A percentile compares a stretch with the other conserved stretches of the same genome.
Evolutionary conservation across 2,113 vertebrate species (phyloP).

Genomic region (Microcebus griseorufus): DNA sequence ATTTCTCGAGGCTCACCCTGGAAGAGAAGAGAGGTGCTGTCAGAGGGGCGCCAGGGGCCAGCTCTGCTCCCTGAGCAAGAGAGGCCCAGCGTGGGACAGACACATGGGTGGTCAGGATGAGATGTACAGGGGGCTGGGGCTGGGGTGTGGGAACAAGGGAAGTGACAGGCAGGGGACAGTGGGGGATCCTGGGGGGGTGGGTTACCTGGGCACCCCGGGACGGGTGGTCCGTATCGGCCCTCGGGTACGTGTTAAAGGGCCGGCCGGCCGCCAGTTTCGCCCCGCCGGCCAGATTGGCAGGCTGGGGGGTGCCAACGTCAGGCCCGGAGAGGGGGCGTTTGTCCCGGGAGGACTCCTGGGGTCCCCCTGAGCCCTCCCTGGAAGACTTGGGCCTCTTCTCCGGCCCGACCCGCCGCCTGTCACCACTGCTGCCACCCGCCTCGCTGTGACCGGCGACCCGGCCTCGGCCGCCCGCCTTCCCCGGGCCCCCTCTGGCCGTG

Average conservation of each 20-base stretch:
- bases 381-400: constrained; percentile 93
- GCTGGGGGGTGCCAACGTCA: constrained; percentile 89
- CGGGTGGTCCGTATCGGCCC: constrained; percentile 91
- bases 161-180: rapidly evolving
- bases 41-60: background rate
- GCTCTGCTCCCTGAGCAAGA: background rate
- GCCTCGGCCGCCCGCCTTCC: constrained; percentile 61
- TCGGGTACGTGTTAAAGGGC: constrained; percentile 96
- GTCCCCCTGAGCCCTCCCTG: constrained; percentile 71
- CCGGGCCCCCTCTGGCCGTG: constrained; percentile 57
- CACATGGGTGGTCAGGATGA: constrained; percentile 47
- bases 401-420: constrained; percentile 79
- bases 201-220: constrained; percentile 90
- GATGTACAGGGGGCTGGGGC: background rate
- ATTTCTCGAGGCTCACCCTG: constrained; percentile 83
- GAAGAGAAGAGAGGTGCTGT: constrained; percentile 21
- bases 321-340: constrained; percentile 95
- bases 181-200: background rate
- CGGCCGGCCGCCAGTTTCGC: constrained; percentile 87
- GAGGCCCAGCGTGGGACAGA: background rate
- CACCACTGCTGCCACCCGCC: constrained; percentile 76
- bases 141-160: background rate
- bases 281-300: constrained; percentile 84
- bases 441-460: constrained; percentile 60
- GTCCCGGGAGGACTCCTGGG: constrained; percentile 90